Evolutionary conservation across 2,888 invertebrate genomes (phyloP), one percentile per base, ranked within the genome.

Genomic region (Caprella mutica): DNA sequence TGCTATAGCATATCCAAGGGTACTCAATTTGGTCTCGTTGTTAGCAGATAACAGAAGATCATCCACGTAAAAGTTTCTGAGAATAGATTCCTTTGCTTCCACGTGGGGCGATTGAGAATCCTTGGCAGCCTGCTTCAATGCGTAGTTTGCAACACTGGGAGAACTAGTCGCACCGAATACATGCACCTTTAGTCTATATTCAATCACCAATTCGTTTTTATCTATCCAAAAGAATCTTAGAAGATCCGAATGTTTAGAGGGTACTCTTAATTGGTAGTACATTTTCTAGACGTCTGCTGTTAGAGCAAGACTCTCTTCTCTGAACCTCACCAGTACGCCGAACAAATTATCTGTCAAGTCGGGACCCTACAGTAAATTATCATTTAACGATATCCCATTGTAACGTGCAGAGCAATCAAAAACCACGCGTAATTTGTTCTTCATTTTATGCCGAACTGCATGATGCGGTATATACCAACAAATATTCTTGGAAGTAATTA

Each of bases 1-100:
- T 5, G n/a, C 21, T 9, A 52, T 21, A 3, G 51, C 46, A 19
- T 30, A n/a, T 17, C 24, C 33, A 21, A 55, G 2, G 3, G 6
- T n/a, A 21, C 8, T 52, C 6, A 35, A 48, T 4, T 55, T 8
- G 35, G 17, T 9, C 6, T n/a, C 14, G 26, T n/a, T 24, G 5
- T 6, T 23, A 17, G 26, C 42, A 2, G 53, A 53, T 40, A 42
- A 42, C 23, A 53, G 29, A 2, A 39, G 42, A n/a, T 53, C 53
- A 26, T 53, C 53, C 3, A 53, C 53, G 23, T 53, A 53, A 26
- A 53, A 53, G 42, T 42, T 42, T 24, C 42, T 23, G 23, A 14
- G 26, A 23, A 53, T 23, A 9, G 42, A 17, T n/a, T n/a, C 17
- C 14, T 30, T 21, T 14, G 38, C 53, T 9, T 44, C 43, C 12